phyloP scores from a whole-genome alignment of 2,888 invertebrate species.

The Callyntrura guangdongensis region DNA sequence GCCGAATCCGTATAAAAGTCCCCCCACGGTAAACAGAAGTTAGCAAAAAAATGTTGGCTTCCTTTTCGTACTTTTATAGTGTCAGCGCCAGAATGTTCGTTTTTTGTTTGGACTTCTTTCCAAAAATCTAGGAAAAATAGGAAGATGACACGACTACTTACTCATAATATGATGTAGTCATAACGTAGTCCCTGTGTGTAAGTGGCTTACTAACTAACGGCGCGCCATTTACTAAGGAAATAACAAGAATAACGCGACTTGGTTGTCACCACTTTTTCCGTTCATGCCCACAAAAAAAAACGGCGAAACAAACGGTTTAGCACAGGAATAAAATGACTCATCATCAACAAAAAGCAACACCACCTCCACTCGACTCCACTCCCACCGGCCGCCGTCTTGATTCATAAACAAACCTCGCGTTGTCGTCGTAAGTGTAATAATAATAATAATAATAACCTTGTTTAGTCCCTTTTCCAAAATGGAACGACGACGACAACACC shows the following conservation, averaged over 20 bases:
- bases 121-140: constrained; percentile 9
- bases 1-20: constrained; percentile 34
- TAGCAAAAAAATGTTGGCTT: constrained; percentile 10
- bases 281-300: too few relatives aligned
- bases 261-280: not conserved
- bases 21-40: not conserved
- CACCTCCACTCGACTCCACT: too few relatives aligned
- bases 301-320: not conserved
- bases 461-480: constrained; percentile 47
- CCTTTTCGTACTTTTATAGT: not conserved
- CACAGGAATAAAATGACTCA: constrained; percentile 7
- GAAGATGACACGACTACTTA: not conserved
- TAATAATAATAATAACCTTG: too few relatives aligned
- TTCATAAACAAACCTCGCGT: not conserved
- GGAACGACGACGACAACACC: constrained; percentile 25
- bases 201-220: too few relatives aligned
- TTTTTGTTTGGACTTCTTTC: not conserved
- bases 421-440: too few relatives aligned
- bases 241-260: too few relatives aligned
- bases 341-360: too few relatives aligned
- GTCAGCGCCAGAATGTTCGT: not conserved
- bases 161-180: not conserved
- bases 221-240: not conserved
- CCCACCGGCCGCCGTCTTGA: not conserved
- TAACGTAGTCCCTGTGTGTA: too few relatives aligned